Base-by-base conservation (phyloP, 2,888 invertebrate genomes). In the Eurytoma californica region DNA sequence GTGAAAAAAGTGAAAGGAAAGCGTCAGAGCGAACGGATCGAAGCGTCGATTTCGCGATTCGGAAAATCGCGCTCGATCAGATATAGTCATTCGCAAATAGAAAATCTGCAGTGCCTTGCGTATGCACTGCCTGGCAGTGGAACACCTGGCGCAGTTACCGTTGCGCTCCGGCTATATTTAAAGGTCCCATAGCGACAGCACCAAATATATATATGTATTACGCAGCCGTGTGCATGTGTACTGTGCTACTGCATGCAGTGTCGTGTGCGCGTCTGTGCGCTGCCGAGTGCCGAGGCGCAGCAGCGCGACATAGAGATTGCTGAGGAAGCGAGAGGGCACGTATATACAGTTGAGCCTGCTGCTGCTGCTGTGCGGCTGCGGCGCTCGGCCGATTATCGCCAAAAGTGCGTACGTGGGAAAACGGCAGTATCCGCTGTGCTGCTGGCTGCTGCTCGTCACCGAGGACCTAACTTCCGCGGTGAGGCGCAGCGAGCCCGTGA, bases 1-100 rank as follows among this genome's bases (percentile, higher is more conserved):
- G 58, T 57, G 53, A 76, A 53, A 76, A 55, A 76, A 69, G 69
- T 63, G 76, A 69, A 76, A 76, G 70, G 77, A 53, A 49, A 55
- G 58, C 16, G 75, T 20, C n/a, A 58, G 51, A 67, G 67, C 49
- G 67, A 67, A 65, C 53, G 72, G 69, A 78, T 74, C 67, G 67
- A 67, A 67, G n/a, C 51, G 74, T 51, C 74, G 67, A 74, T 30
- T 49, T 5, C 3, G 14, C 51, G n/a, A 49, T 20, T 49, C 49
- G 39, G 12, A 24, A 30, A 5, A 14, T 4, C 39, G 55, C 18
- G 61, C 20, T 9, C 39, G 39, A 39, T 5, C 39, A 7, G 39
- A 39, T 39, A 39, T 7, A 39, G 7, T 0, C 39, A 9, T 9
- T 9, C 39, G 9, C 7, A 39, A 9, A 39, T 39, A 39, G 39